A percentile compares a stretch with the other conserved stretches of the same genome.
Conservation (phyloP, 1,140 invertebrate genomes). For the Drosophila ohnishii region DNA sequence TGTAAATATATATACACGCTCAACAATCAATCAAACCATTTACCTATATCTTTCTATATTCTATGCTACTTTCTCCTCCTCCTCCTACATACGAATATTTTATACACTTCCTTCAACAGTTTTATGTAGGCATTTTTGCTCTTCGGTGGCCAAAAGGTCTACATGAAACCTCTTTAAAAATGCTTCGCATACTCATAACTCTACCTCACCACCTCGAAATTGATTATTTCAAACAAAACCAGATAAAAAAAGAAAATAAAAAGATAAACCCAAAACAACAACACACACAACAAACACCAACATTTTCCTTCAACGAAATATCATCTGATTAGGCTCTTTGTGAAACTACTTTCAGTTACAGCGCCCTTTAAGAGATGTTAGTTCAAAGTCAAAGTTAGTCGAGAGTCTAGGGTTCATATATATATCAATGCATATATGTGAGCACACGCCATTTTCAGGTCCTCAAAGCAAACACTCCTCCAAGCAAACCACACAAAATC, state of each 20-base stretch:
- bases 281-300: conserved; percentile 53
- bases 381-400: conserved; percentile 39
- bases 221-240: conserved; percentile 24
- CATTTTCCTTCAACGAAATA: conserved; percentile 45
- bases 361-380: conserved; percentile 41
- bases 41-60: conserved; percentile 51
- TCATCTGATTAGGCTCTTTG: conserved; percentile 37
- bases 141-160: conserved; percentile 58
- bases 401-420: conserved; percentile 37
- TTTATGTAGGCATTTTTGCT: conserved; percentile 66
- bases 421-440: conserved; percentile 11
- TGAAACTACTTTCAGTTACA: conserved; percentile 50
- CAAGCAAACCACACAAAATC: conserved; percentile 17
- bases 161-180: conserved; percentile 62
- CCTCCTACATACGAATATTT: conserved; percentile 53
- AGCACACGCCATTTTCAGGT: conserved; percentile 35
- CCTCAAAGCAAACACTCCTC: conserved; percentile 36
- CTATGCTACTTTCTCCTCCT: conserved; percentile 51
- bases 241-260: conserved; percentile 11
- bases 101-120: conserved; percentile 41
- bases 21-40: conserved; percentile 60
- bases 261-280: conserved; percentile 13
- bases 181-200: conserved; percentile 81
- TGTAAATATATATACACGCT: conserved; percentile 74
- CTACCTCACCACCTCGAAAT: conserved; percentile 57